A percentile compares a stretch with the other conserved stretches of the same genome.
These are phyloP conservation scores for Gulo gulo DNA, from an alignment of 2,113 vertebrate species.

Conservation along the genomic window DNA sequence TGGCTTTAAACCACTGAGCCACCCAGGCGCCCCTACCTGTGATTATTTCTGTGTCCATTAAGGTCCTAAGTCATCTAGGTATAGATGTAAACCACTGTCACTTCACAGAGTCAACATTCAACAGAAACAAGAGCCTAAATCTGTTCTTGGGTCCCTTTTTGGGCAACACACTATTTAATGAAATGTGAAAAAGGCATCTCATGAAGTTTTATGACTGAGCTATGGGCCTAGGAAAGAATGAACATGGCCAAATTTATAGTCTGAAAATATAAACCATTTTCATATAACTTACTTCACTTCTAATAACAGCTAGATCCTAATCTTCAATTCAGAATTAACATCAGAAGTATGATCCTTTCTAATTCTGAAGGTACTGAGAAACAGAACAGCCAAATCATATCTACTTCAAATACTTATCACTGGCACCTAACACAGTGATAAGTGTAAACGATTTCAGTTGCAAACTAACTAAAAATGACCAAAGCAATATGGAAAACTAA, in stretches of 20 bases:
- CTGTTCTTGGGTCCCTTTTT: neutral
- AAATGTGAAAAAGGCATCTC: neutral
- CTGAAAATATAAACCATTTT: neutral
- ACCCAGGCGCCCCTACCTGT: too few relatives aligned
- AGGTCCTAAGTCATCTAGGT: neutral
- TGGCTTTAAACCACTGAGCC: too few relatives aligned
- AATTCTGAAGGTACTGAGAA: neutral
- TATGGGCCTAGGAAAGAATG: neutral
- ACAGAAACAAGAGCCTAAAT: neutral
- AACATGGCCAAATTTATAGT: neutral
- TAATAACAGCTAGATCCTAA: neutral
- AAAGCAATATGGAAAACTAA: neutral
- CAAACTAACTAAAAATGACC: neutral
- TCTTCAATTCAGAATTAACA: neutral
- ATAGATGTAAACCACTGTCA: neutral
- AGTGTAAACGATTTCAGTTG: neutral
- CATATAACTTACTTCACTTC: neutral
- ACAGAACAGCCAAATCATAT: neutral
- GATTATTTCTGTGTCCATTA: conserved; percentile 12
- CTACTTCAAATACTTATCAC: neutral
- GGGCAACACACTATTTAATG: neutral
- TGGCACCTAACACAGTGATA: neutral
- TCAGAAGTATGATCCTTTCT: neutral
- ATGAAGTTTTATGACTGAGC: fast-evolving
- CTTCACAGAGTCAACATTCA: neutral